These are phyloP conservation scores for Enhydra lutris DNA, from an alignment of 2,113 vertebrate species.

Conservation along the genomic window DNA sequence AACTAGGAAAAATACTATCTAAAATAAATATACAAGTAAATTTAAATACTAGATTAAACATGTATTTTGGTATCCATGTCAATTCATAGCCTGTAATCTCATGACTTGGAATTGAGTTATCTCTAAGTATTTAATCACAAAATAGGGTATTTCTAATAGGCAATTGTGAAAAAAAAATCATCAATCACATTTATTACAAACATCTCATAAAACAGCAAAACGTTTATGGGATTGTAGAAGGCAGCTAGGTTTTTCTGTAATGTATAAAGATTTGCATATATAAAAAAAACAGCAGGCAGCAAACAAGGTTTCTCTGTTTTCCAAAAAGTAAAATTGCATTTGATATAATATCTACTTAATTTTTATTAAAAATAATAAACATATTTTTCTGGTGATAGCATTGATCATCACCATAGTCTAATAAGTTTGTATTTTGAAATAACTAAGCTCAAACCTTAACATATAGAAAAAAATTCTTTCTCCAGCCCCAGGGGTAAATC, in stretches of 20 bases:
- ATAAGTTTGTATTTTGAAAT: conserved; percentile 38
- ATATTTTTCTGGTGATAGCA: conserved; percentile 67
- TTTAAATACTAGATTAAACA: conserved; percentile 71
- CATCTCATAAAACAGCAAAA: conserved; percentile 83
- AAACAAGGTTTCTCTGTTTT: conserved; percentile 78
- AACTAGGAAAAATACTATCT: conserved; percentile 75
- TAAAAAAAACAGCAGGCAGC: conserved; percentile 80
- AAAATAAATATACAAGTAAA: conserved; percentile 78
- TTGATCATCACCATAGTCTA: conserved; percentile 31
- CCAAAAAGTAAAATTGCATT: conserved; percentile 77
- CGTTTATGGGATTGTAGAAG: conserved; percentile 80
- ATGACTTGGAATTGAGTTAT: conserved; percentile 71
- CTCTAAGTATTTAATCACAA: conserved; percentile 78
- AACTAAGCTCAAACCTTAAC: conserved; percentile 23
- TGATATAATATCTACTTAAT: conserved; percentile 74
- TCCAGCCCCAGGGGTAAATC: conserved; percentile 53
- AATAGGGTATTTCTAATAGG: conserved; percentile 82
- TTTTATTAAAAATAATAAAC: conserved; percentile 75
- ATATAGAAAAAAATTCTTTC: conserved; percentile 6
- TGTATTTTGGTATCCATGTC: conserved; percentile 52
- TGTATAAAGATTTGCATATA: conserved; percentile 82
- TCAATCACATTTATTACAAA: conserved; percentile 86
- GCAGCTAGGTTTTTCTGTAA: conserved; percentile 78
- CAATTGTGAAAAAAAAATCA: conserved; percentile 81
- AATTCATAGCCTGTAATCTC: conserved; percentile 47